Percentiles rank a stretch among this genome's conserved stretches.
These are phyloP conservation scores for Drosophila kurseongensis DNA, from an alignment of 1,140 invertebrate species.

Conservation along the genomic window DNA sequence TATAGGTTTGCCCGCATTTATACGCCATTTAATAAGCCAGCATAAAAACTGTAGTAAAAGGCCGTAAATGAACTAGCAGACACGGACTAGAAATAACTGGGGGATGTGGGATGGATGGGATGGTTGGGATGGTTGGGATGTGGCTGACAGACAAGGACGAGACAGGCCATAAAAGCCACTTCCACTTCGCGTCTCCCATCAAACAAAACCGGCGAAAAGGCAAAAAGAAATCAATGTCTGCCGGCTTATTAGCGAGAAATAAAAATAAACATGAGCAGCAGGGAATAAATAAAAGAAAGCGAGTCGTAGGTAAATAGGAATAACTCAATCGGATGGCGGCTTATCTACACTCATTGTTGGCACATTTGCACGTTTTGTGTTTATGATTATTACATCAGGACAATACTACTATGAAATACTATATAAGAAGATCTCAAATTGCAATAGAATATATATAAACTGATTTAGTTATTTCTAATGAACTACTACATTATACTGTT, in stretches of 20 bases:
- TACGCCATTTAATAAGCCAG: constrained; percentile 75
- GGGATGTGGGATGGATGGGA: not conserved
- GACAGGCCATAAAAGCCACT: constrained; percentile 64
- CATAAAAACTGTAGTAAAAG: constrained; percentile 81
- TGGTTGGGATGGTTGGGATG: not conserved
- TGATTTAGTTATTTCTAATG: too few relatives aligned
- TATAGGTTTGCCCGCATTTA: constrained; percentile 63
- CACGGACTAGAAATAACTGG: not conserved
- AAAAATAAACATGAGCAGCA: constrained; percentile 14
- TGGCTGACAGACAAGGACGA: constrained; percentile 32
- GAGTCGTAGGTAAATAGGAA: constrained; percentile 23
- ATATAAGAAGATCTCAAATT: too few relatives aligned
- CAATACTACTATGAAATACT: not conserved
- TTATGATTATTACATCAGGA: constrained; percentile 22
- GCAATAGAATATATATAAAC: too few relatives aligned
- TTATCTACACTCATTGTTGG: not conserved
- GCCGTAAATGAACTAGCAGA: constrained; percentile 79
- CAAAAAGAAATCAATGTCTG: constrained; percentile 70
- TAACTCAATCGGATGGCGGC: constrained; percentile 24
- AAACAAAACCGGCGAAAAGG: constrained; percentile 7
- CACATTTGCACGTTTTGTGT: constrained; percentile 3
- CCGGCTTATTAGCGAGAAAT: constrained; percentile 59
- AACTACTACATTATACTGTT: too few relatives aligned
- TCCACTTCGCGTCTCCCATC: constrained; percentile 4
- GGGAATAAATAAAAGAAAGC: not conserved